Evolutionary conservation across 1,140 invertebrate genomes (phyloP), one percentile per base, ranked within the genome.

Genomic region (Melanaphis sacchari): DNA sequence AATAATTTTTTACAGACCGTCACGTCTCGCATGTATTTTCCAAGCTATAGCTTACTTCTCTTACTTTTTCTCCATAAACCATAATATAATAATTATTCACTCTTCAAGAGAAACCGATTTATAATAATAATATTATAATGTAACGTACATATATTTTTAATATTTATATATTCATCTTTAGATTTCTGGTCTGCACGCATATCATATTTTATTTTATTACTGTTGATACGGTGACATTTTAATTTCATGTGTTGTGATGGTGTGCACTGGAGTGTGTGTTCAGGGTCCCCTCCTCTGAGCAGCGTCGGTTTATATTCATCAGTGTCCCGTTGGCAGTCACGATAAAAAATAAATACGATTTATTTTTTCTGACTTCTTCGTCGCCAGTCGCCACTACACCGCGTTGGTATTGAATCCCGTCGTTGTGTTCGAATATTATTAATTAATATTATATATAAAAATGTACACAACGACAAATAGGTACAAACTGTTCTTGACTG

Each of bases 321-420:
- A 26, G 36, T 38, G 36, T 59, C 88, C 24, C 52, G 88, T 54
- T 40, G 52, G 49, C 88, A 36, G 49, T 21, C 52, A 40, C 52
- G 49, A 54, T 54, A 90, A 59, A 90, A 89, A 24, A 89, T 52
- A 89, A 90, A 90, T 90, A 91, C n/a, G 21, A 90, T 81, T 81
- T 81, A 26, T 49, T 59, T 91, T 91, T 81, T 49, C 59, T 81
- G 49, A 91, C n/a, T 21, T n/a, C 90, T 82, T 21, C 4, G n/a
- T 5, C n/a, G 31, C 15, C 31, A 21, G n/a, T 5, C n/a, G 31
- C 15, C 31, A 21, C n/a, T 11, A 31, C 43, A 38, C 43, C 43
- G n/a, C 46, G 49, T 89, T 38, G 49, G 43, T n/a, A 87, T 87
- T 9, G 41, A 87, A 18, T n/a, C 31, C n/a, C 43, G 24, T 40